Percentiles rank a stretch among this genome's conserved stretches.
phyloP scores from a whole-genome alignment of 2,113 vertebrate genomes.

The Cardinalis cardinalis region DNA sequence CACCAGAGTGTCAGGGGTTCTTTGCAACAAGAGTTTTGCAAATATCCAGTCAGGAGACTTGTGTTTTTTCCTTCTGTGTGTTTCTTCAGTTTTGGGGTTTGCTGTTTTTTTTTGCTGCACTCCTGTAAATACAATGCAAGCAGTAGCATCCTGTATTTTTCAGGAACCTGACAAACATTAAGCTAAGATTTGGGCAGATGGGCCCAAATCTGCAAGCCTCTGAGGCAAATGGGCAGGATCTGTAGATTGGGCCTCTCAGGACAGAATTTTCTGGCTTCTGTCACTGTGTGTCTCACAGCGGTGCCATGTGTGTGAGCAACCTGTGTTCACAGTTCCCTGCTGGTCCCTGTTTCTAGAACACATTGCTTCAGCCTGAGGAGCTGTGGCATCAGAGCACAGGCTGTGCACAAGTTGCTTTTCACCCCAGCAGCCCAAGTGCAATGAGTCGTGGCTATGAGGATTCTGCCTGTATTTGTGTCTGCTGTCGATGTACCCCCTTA shows the following conservation, averaged over 20 bases:
- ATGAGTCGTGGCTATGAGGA: accelerated
- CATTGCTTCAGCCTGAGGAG: accelerated
- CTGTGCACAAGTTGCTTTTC: background rate
- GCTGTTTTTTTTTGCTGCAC: background rate
- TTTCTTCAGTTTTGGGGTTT: background rate
- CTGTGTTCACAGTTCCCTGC: too few relatives aligned
- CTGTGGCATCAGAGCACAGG: background rate
- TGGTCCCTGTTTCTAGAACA: background rate
- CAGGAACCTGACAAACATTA: background rate
- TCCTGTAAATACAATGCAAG: background rate
- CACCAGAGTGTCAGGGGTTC: too few relatives aligned
- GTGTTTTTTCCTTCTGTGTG: background rate
- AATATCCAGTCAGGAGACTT: background rate
- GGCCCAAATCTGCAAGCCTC: background rate
- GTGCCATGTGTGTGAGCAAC: accelerated
- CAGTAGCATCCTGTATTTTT: background rate
- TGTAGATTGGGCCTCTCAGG: background rate
- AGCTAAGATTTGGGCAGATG: background rate
- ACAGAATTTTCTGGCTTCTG: background rate
- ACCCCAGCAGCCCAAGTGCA: accelerated
- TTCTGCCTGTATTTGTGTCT: background rate
- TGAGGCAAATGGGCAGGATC: background rate
- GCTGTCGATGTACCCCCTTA: too few relatives aligned
- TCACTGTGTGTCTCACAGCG: accelerated
- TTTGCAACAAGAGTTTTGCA: background rate